Conservation (phyloP, 37 sponge, comb jelly and placozoan species). For the Geodia barretti region DNA sequence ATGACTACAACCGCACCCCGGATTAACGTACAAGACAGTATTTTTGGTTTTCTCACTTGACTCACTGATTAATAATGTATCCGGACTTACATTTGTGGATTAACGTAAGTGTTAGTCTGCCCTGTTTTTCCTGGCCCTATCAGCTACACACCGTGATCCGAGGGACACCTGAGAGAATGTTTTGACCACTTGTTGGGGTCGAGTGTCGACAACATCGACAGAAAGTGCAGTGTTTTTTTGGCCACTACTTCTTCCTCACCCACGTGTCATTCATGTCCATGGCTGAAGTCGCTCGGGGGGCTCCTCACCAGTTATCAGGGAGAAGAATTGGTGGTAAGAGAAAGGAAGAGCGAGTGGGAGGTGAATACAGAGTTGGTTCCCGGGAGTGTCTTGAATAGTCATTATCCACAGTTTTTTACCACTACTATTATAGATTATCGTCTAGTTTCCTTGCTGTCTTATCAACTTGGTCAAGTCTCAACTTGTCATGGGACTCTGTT, state of each 20-base stretch:
- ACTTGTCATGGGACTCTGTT: slow-evolving; percentile 47
- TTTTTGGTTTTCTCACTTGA: too few species aligned
- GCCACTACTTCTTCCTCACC: slow-evolving; percentile 85
- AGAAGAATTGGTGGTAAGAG: neutral
- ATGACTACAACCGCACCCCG: too few species aligned
- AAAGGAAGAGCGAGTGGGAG: neutral
- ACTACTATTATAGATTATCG: slow-evolving; percentile 15
- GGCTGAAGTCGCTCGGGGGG: slow-evolving; percentile 44
- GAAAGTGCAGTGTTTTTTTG: slow-evolving; percentile 74
- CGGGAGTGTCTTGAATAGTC: too few species aligned
- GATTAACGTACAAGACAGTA: too few species aligned
- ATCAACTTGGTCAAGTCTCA: slow-evolving; percentile 46
- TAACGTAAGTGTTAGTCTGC: too few species aligned
- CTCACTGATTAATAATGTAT: too few species aligned
- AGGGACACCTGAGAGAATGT: slow-evolving; percentile 84
- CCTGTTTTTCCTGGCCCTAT: too few species aligned
- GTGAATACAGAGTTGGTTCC: too few species aligned
- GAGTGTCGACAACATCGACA: slow-evolving; percentile 32
- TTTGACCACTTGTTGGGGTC: slow-evolving; percentile 76
- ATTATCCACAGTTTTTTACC: neutral
- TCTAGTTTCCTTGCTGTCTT: slow-evolving; percentile 28
- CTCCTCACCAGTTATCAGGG: slow-evolving; percentile 50
- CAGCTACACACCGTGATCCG: slow-evolving; percentile 74
- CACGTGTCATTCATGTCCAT: slow-evolving; percentile 74
- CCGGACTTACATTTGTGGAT: too few species aligned